Evolutionary conservation across 2,113 vertebrate genomes (phyloP).

Genomic region (Sander vitreus): DNA sequence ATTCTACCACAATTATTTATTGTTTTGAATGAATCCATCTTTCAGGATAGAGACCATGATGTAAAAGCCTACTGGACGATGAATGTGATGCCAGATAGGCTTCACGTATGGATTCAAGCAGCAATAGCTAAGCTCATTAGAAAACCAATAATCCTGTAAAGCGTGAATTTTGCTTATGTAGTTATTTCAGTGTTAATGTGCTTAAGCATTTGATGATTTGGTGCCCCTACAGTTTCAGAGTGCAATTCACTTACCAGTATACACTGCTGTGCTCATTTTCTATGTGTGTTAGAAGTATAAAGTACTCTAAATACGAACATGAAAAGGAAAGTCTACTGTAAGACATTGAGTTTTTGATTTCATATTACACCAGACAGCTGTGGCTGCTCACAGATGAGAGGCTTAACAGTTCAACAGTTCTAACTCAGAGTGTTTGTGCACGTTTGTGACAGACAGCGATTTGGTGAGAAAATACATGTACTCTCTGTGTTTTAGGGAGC

Average conservation of each 20-base stretch:
- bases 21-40: not conserved
- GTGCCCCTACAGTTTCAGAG: no score
- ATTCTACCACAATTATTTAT: not conserved
- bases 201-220: constrained; percentile 12
- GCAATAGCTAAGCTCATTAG: constrained; percentile 18
- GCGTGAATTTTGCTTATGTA: constrained; percentile 13
- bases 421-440: not conserved
- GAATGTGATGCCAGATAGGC: not conserved
- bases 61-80: not conserved
- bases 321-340: not conserved
- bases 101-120: not conserved
- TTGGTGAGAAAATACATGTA: not conserved
- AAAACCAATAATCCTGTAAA: constrained; percentile 21
- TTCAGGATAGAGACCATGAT: not conserved
- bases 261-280: no score
- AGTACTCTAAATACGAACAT: not conserved
- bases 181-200: not conserved
- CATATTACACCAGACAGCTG: not conserved
- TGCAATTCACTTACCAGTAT: no score
- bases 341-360: not conserved
- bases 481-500: constrained; percentile 12
- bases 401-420: not conserved
- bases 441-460: not conserved
- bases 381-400: not conserved
- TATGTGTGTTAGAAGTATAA: not conserved